Evolutionary conservation across 2,888 invertebrate species (phyloP).

Genomic region (Gnatocerus cornutus): DNA sequence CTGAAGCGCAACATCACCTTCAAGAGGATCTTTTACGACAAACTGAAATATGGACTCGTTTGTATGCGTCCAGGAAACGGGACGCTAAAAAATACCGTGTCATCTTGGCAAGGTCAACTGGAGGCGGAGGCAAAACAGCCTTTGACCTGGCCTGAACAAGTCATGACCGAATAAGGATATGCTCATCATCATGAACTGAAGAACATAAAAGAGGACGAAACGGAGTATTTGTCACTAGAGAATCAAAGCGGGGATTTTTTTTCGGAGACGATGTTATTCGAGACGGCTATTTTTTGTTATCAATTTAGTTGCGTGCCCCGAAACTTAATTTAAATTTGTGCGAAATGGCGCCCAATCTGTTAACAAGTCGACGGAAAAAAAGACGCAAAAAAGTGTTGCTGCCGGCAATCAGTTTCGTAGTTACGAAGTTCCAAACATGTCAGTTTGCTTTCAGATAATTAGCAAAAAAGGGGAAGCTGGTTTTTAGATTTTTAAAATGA

Average conservation of each 20-base stretch:
- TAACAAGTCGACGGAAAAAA: constrained; percentile 10
- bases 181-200: constrained; percentile 12
- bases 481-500: no score
- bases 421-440: not conserved
- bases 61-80: constrained; percentile 60
- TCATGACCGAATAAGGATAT: constrained; percentile 33
- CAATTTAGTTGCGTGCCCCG: constrained; percentile 27
- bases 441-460: constrained; percentile 4
- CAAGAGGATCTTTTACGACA: constrained; percentile 30
- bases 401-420: constrained; percentile 3
- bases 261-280: not conserved
- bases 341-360: constrained; percentile 32
- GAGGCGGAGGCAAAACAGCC: constrained; percentile 39
- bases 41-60: constrained; percentile 50
- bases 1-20: constrained; percentile 33
- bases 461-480: not conserved
- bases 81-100: constrained; percentile 63
- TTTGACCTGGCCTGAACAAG: constrained; percentile 34
- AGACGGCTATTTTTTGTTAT: constrained; percentile 29
- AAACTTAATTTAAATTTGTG: constrained; percentile 27
- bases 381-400: constrained; percentile 23
- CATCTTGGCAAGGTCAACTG: constrained; percentile 59
- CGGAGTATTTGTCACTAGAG: constrained; percentile 18
- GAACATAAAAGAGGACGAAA: constrained; percentile 21
- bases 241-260: constrained; percentile 1